phyloP scores from a whole-genome alignment of 2,797 vertebrate species.

The Selene dorsalis region DNA sequence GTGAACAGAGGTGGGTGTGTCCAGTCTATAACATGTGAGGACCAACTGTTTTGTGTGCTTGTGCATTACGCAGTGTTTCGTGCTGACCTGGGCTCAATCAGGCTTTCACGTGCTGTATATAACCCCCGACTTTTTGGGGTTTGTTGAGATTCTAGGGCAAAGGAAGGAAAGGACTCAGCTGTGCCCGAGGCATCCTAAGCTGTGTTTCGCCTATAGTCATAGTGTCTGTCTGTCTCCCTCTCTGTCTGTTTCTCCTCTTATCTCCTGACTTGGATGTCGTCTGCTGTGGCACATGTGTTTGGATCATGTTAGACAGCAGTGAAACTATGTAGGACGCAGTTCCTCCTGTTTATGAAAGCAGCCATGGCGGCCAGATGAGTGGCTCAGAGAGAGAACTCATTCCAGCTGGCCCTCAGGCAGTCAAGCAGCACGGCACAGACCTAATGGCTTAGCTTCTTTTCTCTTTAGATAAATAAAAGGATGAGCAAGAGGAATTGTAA shows the following conservation, averaged over 20 bases:
- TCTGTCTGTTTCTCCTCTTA: constrained; percentile 67
- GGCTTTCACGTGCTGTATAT: constrained; percentile 31
- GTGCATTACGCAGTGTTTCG: constrained; percentile 17
- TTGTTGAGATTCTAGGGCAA: constrained; percentile 29
- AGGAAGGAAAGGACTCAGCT: constrained; percentile 51
- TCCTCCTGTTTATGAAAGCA: constrained; percentile 85
- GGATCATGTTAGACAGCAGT: constrained; percentile 86
- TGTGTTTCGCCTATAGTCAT: constrained; percentile 39
- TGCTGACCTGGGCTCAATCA: constrained; percentile 49
- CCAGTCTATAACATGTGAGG: constrained; percentile 8
- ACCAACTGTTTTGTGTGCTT: constrained; percentile 14
- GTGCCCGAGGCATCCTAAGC: constrained; percentile 50
- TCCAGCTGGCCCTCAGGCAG: constrained; percentile 83
- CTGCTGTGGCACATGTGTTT: constrained; percentile 85
- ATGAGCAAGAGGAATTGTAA: constrained; percentile 64
- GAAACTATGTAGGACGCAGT: constrained; percentile 86
- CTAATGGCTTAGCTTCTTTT: constrained; percentile 73
- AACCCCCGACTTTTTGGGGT: constrained; percentile 40
- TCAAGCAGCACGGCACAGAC: constrained; percentile 71
- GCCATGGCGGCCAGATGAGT: constrained; percentile 84
- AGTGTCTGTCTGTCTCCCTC: constrained; percentile 51
- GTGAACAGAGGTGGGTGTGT: not conserved
- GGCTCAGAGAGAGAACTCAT: constrained; percentile 77
- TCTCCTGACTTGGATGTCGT: constrained; percentile 72
- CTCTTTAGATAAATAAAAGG: constrained; percentile 77